These are phyloP conservation scores for Drosophila murphyi DNA, from an alignment of 1,140 invertebrate genomes.

Conservation along the genomic window DNA sequence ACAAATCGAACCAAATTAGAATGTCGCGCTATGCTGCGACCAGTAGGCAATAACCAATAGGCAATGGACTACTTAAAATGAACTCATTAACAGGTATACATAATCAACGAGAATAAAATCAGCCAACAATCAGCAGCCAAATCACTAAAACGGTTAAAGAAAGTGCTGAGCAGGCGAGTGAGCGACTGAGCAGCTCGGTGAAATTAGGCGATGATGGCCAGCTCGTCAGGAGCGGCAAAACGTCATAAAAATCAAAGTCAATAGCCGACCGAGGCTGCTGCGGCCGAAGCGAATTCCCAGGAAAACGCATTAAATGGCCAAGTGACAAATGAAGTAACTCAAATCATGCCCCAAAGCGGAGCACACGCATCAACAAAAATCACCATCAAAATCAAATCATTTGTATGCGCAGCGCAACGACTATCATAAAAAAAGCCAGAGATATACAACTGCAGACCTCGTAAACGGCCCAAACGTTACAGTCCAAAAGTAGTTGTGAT, in stretches of 20 bases:
- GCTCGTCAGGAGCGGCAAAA: conserved; percentile 37
- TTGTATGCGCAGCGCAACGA: conserved; percentile 78
- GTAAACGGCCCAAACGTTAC: conserved; percentile 53
- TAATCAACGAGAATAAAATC: conserved; percentile 10
- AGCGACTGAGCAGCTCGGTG: conserved; percentile 33
- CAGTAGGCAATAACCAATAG: conserved; percentile 10
- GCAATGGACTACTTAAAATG: conserved; percentile 72
- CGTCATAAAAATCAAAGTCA: conserved; percentile 79
- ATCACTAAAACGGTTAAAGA: conserved; percentile 52
- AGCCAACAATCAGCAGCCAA: conserved; percentile 25
- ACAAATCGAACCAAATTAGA: conserved; percentile 75
- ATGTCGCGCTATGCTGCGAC: conserved; percentile 20
- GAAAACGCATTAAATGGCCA: conserved; percentile 75
- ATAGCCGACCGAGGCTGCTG: conserved; percentile 75
- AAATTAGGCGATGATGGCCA: conserved; percentile 69
- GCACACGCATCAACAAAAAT: conserved; percentile 69
- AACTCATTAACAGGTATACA: conserved; percentile 69
- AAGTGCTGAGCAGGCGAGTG: conserved; percentile 58
- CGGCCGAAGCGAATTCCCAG: conserved; percentile 57
- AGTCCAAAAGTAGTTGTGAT: conserved; percentile 16
- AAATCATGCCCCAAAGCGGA: conserved; percentile 71
- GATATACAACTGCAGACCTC: conserved; percentile 67
- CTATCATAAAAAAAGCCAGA: conserved; percentile 53
- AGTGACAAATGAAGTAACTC: conserved; percentile 82
- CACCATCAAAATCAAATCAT: conserved; percentile 78